A percentile compares a stretch with the other conserved stretches of the same genome.
Evolutionary conservation across 2,888 invertebrate genomes (phyloP).

Genomic region (Priocnemis perturbator): DNA sequence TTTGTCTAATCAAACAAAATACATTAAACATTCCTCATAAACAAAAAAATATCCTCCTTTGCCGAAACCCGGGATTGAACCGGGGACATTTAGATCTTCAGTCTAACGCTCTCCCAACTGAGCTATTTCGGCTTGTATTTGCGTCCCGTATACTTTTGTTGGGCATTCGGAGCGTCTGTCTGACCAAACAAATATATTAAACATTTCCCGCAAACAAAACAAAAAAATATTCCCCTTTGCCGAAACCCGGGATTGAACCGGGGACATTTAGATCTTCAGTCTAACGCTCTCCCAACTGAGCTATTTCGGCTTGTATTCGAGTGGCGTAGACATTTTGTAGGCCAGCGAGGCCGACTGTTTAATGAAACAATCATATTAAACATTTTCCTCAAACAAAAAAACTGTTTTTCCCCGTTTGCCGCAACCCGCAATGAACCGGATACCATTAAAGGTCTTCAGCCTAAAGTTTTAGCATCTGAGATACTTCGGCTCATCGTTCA

Average conservation of each 20-base stretch:
- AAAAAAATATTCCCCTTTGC: conserved; percentile 32
- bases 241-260: conserved; percentile 56
- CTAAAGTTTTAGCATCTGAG: conserved; percentile 62
- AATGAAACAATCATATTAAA: no score
- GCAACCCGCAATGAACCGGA: conserved; percentile 61
- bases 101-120: conserved; percentile 57
- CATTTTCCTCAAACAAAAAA: conserved; percentile 12
- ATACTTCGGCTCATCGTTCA: conserved; percentile 53
- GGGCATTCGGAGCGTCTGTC: no score
- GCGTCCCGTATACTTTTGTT: no score
- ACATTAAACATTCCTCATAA: no score
- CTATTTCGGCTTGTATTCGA: conserved; percentile 56
- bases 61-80: conserved; percentile 56
- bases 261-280: conserved; percentile 53
- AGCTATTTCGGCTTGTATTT: conserved; percentile 52
- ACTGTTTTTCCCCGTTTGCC: conserved; percentile 29
- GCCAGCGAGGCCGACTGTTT: no score
- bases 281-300: conserved; percentile 59
- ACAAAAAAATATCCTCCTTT: conserved; percentile 24
- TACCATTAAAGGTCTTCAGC: conserved; percentile 58
- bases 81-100: conserved; percentile 53
- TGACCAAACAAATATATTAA: no score
- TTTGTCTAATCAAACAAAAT: no score
- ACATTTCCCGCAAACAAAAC: conserved; percentile 10
- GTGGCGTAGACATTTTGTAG: no score